These are phyloP conservation scores for Laterallus jamaicensis DNA, from an alignment of 2,113 vertebrate species.

Conservation along the genomic window DNA sequence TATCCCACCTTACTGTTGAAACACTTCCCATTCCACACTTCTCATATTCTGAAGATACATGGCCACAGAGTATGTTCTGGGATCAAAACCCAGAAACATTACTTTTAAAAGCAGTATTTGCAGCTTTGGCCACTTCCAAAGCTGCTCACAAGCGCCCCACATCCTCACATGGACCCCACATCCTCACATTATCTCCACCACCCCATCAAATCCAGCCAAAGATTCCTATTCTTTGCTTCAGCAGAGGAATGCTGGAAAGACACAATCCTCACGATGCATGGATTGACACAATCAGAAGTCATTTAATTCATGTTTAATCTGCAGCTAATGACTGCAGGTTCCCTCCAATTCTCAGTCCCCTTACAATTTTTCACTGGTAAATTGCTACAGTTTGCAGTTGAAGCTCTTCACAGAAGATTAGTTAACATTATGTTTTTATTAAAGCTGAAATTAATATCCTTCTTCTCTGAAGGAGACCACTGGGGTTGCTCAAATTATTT, in stretches of 20 bases:
- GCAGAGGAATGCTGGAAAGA: neutral
- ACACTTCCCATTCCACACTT: neutral
- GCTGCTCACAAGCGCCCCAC: neutral
- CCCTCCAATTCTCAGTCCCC: conserved; percentile 34
- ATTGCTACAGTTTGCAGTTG: conserved; percentile 20
- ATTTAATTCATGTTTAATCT: conserved; percentile 69
- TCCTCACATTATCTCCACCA: neutral
- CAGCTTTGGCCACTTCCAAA: neutral
- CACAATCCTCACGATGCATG: neutral
- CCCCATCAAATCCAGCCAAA: neutral
- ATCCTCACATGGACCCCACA: neutral
- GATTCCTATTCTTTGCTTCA: neutral
- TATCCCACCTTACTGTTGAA: neutral
- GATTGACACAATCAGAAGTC: conserved; percentile 45
- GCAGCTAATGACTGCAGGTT: conserved; percentile 53
- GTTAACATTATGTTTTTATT: conserved; percentile 71
- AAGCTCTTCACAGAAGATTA: conserved; percentile 70
- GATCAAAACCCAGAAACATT: neutral
- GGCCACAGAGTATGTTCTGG: fast-evolving
- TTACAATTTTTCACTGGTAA: conserved; percentile 46
- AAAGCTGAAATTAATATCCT: conserved; percentile 63
- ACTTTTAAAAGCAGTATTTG: neutral
- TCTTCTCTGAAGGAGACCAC: conserved; percentile 62
- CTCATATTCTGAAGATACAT: fast-evolving
- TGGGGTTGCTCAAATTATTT: conserved; percentile 46